Evolutionary conservation across 2,888 invertebrate genomes (phyloP).

Genomic region (Sesia bembeciformis): DNA sequence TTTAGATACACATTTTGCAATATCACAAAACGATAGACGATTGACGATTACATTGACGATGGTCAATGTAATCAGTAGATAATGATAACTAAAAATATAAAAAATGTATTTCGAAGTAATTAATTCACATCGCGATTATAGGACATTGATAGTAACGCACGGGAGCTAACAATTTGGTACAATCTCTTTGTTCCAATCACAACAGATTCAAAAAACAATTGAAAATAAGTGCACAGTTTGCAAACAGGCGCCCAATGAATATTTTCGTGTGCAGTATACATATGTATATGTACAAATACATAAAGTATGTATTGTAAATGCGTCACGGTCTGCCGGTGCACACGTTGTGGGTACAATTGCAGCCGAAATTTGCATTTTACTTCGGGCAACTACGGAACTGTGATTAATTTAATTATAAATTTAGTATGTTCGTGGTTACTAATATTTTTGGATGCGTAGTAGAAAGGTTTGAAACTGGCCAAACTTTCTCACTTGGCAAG

Average conservation of each 20-base stretch:
- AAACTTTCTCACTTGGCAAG: no score
- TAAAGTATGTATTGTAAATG: conserved; percentile 21
- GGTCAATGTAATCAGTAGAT: no score
- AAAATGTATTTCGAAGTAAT: no score
- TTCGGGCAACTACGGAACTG: conserved; percentile 41
- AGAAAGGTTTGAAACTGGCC: no score
- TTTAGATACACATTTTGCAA: no score
- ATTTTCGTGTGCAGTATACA: conserved; percentile 27
- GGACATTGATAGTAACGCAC: no score
- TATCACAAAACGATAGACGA: no score
- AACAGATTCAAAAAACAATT: not conserved
- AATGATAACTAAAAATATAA: no score
- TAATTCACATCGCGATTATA: no score
- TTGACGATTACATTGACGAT: no score
- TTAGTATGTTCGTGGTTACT: not conserved
- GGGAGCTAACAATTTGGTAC: no score
- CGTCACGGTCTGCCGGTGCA: conserved; percentile 48
- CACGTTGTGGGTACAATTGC: conserved; percentile 56
- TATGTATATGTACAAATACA: not conserved
- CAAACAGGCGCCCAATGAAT: conserved; percentile 39
- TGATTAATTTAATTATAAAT: conserved; percentile 56
- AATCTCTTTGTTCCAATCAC: not conserved
- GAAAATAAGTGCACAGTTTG: conserved; percentile 14
- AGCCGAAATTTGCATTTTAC: conserved; percentile 63
- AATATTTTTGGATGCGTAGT: no score